Base-by-base conservation (phyloP, 2,113 vertebrate species). In the Eonycteris spelaea region DNA sequence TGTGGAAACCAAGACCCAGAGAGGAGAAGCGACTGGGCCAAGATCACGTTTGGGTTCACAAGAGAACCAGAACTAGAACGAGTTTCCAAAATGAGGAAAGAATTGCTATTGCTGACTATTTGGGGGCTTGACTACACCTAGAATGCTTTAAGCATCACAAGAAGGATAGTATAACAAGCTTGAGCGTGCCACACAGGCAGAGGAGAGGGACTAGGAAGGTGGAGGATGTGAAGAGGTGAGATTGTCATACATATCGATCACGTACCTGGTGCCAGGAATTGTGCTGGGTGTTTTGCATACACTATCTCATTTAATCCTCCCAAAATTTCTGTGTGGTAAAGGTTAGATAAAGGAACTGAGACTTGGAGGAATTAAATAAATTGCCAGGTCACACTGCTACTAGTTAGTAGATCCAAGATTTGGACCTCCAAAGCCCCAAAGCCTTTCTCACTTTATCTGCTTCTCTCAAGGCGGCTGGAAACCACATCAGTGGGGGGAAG, bases 361-460 rank as follows among this genome's bases (percentile, higher is more conserved):
- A 28, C 51, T 53, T 78, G 30, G n/a, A 43, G 15, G 90, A 61
- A 67, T 91, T 30, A 86, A 90, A 73, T 59, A 79, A 74, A 74
- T 30, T 90, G 59, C 21, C 57, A 68, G 22, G 82, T 79, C 80
- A 65, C 57, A 43, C 35, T 59, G 73, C n/a, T 74, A 65, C 18
- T 51, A n/a, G 33, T 67, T 65, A 78, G 13, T 6, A 70, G n/a
- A 35, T n/a, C 35, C 48, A 74, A 48, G 53, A 75, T 68, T 70
- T 94, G 18, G n/a, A 86, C 48, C 16, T 22, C 21, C 40, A 71
- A 77, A 59, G 0, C 24, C 15, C 57, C 45, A 33, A 40, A 24
- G 38, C 38, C 33, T 89, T 73, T 92, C 53, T 43, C 38, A 12
- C 0, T 82, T 38, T 78, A 21, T 68, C 78, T 57, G 0, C 38